Conservation (phyloP, 2,888 invertebrate species). For the Amblyjoppa fuscipennis region DNA sequence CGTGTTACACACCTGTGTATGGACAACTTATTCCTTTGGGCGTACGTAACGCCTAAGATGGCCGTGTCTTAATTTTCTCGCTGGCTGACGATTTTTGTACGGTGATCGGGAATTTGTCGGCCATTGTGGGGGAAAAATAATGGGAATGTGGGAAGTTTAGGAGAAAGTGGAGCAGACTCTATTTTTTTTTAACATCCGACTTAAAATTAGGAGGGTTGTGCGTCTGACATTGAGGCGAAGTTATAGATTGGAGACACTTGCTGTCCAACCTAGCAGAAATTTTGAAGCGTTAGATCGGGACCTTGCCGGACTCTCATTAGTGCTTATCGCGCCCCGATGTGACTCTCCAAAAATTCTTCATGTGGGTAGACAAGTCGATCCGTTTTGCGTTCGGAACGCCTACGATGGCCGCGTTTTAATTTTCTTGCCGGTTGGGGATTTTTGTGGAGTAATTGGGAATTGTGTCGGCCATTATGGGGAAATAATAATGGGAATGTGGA, state of each 20-base stretch:
- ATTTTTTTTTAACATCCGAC: too few relatives aligned
- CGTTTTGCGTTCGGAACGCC: slow-evolving; percentile 59
- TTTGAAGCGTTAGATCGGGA: too few relatives aligned
- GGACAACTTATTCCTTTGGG: slow-evolving; percentile 73
- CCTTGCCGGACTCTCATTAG: too few relatives aligned
- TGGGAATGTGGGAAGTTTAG: background rate
- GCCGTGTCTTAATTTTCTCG: slow-evolving; percentile 48
- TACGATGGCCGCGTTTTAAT: slow-evolving; percentile 57
- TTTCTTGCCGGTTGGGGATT: background rate
- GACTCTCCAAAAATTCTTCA: background rate
- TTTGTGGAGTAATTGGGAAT: background rate
- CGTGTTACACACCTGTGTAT: slow-evolving; percentile 80
- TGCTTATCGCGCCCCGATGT: too few relatives aligned
- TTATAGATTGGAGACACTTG: too few relatives aligned
- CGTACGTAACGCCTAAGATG: slow-evolving; percentile 62
- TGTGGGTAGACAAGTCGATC: slow-evolving; percentile 74
- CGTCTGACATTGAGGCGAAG: too few relatives aligned
- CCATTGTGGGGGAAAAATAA: slow-evolving; percentile 22
- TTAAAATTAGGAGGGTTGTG: too few relatives aligned
- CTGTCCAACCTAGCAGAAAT: too few relatives aligned
- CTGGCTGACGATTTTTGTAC: background rate
- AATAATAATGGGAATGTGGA: background rate
- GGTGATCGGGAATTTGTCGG: slow-evolving; percentile 7
- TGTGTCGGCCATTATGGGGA: slow-evolving; percentile 24
- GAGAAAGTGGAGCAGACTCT: too few relatives aligned